Conservation (phyloP, 1,140 invertebrate species). For the Panulirus ornatus region DNA sequence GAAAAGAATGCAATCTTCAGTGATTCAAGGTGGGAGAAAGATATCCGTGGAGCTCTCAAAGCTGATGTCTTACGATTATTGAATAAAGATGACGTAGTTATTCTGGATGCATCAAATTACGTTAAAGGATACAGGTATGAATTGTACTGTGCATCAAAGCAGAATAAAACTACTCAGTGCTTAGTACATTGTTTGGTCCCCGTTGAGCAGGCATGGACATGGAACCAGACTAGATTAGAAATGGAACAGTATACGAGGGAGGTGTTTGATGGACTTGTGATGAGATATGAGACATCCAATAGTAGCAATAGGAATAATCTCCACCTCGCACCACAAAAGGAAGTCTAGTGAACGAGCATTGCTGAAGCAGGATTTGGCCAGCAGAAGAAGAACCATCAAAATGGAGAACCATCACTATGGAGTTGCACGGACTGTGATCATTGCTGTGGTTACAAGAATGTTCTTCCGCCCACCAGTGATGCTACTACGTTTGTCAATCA, state of each 20-base stretch:
- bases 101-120: slow-evolving; percentile 95
- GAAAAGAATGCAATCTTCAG: slow-evolving; percentile 66
- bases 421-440: too few relatives aligned
- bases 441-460: too few relatives aligned
- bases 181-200: slow-evolving; percentile 88
- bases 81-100: slow-evolving; percentile 89
- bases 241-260: slow-evolving; percentile 83
- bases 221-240: slow-evolving; percentile 81
- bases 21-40: slow-evolving; percentile 88
- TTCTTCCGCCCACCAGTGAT: too few relatives aligned
- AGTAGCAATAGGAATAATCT: slow-evolving; percentile 89
- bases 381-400: too few relatives aligned
- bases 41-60: slow-evolving; percentile 90
- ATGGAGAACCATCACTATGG: too few relatives aligned
- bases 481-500: too few relatives aligned
- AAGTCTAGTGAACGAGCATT: too few relatives aligned
- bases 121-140: slow-evolving; percentile 96
- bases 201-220: slow-evolving; percentile 85
- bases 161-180: slow-evolving; percentile 92
- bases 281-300: slow-evolving; percentile 92
- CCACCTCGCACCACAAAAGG: too few relatives aligned
- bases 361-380: too few relatives aligned
- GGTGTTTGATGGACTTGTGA: slow-evolving; percentile 90
- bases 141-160: slow-evolving; percentile 94
- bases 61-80: slow-evolving; percentile 88